phyloP scores from a whole-genome alignment of 2,797 vertebrate genomes.

The Petrocephalus sullivani region DNA sequence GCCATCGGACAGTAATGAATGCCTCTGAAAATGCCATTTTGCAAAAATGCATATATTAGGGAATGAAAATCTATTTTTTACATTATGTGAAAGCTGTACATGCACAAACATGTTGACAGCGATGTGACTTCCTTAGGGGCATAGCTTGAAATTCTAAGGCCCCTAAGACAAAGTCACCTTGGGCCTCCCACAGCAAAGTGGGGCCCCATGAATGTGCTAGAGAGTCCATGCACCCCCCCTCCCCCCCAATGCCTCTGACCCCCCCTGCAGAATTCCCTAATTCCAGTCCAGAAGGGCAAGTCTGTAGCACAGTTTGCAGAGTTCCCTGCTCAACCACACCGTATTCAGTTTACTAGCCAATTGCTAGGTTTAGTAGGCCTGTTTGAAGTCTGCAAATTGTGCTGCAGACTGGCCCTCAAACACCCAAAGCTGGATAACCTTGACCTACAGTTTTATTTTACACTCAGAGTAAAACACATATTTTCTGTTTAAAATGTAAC shows the following conservation, averaged over 20 bases:
- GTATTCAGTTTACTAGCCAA: too few species aligned
- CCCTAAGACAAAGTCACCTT: background rate
- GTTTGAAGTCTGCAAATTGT: background rate
- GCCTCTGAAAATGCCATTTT: background rate
- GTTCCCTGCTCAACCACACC: too few species aligned
- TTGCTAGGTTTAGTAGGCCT: too few species aligned
- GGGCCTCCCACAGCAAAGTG: too few species aligned
- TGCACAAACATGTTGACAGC: background rate
- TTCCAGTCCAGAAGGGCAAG: too few species aligned
- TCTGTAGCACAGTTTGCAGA: too few species aligned
- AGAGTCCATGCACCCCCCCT: too few species aligned
- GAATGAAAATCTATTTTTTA: background rate
- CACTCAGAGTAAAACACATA: background rate
- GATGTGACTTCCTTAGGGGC: background rate
- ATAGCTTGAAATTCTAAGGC: background rate
- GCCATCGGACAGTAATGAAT: background rate
- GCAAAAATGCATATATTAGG: background rate
- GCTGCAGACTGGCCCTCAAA: background rate
- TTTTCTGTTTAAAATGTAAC: background rate
- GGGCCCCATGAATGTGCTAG: too few species aligned
- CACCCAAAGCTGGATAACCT: background rate
- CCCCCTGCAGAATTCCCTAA: too few species aligned
- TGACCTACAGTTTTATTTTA: background rate
- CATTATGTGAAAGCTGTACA: background rate
- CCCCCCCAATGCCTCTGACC: too few species aligned